Evolutionary conservation across 2,113 vertebrate genomes (phyloP).

Genomic region (Elephantulus edwardii): DNA sequence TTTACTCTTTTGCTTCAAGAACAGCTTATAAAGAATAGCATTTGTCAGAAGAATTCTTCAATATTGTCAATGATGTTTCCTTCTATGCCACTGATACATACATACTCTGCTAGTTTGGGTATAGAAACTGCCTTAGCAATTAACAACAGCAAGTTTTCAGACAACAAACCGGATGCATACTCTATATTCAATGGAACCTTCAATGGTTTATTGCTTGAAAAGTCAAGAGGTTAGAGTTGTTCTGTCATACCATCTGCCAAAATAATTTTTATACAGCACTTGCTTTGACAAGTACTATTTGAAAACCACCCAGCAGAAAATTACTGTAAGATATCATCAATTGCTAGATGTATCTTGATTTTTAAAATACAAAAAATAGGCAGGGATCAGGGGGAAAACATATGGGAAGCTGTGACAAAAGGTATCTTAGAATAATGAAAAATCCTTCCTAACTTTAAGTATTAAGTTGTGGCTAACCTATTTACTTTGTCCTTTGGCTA

Average conservation of each 20-base stretch:
- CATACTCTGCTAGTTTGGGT: not conserved
- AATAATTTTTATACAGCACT: not conserved
- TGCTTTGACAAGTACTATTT: not conserved
- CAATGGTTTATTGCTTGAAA: not conserved
- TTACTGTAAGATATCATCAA: not conserved
- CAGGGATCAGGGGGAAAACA: no score
- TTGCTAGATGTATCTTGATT: not conserved
- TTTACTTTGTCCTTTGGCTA: not conserved
- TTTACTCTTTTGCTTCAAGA: not conserved
- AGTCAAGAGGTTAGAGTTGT: not conserved
- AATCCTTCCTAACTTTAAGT: not conserved
- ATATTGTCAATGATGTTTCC: not conserved
- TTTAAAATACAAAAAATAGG: not conserved
- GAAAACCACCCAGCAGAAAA: not conserved
- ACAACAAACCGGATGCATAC: not conserved
- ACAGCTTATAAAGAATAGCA: not conserved
- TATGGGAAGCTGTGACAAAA: not conserved
- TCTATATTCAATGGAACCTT: not conserved
- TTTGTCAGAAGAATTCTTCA: not conserved
- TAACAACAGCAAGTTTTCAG: not conserved
- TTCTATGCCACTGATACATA: not conserved
- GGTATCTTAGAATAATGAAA: not conserved
- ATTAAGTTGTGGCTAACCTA: not conserved
- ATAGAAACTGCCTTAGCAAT: not conserved
- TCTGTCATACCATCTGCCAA: not conserved